These are phyloP conservation scores for Cliona cf. orientalis DNA, from an alignment of 37 sponge, comb jelly and placozoan genomes.

Conservation along the genomic window DNA sequence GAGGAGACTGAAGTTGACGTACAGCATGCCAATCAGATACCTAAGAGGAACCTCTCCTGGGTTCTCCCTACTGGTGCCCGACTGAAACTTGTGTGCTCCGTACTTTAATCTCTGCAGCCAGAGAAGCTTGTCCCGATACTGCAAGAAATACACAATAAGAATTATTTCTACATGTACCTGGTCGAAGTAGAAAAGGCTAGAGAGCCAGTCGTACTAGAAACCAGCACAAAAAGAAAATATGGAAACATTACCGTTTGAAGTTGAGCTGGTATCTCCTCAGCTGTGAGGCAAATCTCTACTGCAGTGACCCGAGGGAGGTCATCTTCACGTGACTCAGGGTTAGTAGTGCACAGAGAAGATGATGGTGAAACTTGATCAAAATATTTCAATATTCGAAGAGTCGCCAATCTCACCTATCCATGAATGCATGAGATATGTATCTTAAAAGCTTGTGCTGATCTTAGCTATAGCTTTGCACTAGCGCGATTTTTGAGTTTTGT, in stretches of 20 bases:
- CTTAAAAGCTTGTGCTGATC: background rate
- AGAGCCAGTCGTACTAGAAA: background rate
- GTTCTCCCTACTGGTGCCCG: no score
- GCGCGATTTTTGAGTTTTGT: no score
- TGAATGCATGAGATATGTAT: background rate
- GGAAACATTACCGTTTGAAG: slow-evolving; percentile 47
- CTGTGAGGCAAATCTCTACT: slow-evolving; percentile 45
- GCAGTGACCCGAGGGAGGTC: background rate
- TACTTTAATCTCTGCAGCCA: slow-evolving; percentile 62
- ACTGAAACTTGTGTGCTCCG: background rate
- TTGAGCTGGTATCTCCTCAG: slow-evolving; percentile 38
- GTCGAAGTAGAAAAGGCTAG: background rate
- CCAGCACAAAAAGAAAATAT: background rate
- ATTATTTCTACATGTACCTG: background rate
- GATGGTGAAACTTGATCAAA: slow-evolving; percentile 52
- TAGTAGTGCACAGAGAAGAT: no score
- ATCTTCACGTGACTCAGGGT: no score
- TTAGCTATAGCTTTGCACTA: no score
- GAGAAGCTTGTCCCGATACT: slow-evolving; percentile 65
- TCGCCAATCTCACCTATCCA: slow-evolving; percentile 53
- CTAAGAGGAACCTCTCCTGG: slow-evolving; percentile 75
- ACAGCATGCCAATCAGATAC: slow-evolving; percentile 78
- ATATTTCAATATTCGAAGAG: slow-evolving; percentile 51
- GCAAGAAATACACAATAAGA: background rate
- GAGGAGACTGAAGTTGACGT: slow-evolving; percentile 86